Conservation (phyloP, 2,113 vertebrate genomes). For the Oxyura jamaicensis region DNA sequence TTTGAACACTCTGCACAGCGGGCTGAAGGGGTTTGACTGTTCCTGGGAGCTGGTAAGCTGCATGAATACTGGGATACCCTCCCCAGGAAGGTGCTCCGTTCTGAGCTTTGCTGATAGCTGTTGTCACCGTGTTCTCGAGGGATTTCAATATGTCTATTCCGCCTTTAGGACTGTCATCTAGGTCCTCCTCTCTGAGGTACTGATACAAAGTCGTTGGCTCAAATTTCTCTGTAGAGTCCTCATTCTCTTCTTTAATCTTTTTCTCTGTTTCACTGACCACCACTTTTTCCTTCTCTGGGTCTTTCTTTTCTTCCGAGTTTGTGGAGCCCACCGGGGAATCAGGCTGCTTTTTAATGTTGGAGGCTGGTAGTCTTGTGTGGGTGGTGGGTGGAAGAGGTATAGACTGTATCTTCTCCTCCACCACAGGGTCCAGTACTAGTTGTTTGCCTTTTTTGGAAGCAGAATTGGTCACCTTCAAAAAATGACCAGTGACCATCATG, state of each 20-base stretch:
- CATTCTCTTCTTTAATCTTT: slow-evolving; percentile 94
- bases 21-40: slow-evolving; percentile 86
- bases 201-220: slow-evolving; percentile 87
- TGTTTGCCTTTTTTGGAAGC: slow-evolving; percentile 99
- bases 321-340: slow-evolving; percentile 82
- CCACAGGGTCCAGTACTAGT: slow-evolving; percentile 90
- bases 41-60: slow-evolving; percentile 96
- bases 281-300: slow-evolving; percentile 79
- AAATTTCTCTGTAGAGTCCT: slow-evolving; percentile 84
- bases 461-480: slow-evolving; percentile 97
- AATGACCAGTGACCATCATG: slow-evolving; percentile 99
- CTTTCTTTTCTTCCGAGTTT: slow-evolving; percentile 82
- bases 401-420: slow-evolving; percentile 97
- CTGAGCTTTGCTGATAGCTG: slow-evolving; percentile 98
- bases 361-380: slow-evolving; percentile 86
- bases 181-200: slow-evolving; percentile 95
- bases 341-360: slow-evolving; percentile 85
- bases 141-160: slow-evolving; percentile 97
- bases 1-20: slow-evolving; percentile 85
- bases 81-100: slow-evolving; percentile 97
- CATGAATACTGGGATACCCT: slow-evolving; percentile 97
- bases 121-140: slow-evolving; percentile 95
- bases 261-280: slow-evolving; percentile 74
- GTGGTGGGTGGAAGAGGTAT: slow-evolving; percentile 96
- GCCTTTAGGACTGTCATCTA: slow-evolving; percentile 93